Base-by-base conservation (phyloP, 2,888 invertebrate species). In the Netelia inedita region DNA sequence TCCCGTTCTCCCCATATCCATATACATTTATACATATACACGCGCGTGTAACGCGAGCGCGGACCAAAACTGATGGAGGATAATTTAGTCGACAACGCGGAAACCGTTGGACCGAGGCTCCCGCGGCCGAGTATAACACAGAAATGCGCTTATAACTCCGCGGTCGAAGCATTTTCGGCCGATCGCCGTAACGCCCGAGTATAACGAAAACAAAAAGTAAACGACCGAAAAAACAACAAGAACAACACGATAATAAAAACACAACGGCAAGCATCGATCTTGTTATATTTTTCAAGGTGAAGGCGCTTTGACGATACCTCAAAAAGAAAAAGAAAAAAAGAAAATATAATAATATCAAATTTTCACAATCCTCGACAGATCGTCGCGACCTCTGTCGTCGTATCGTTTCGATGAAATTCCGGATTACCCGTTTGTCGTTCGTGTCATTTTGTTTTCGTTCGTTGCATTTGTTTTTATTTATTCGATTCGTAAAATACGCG, bases 21-120 rank as follows among this genome's bases (percentile, higher is more conserved):
- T 41, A 21, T 71, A 57, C 19, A n/a, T 35, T n/a, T 55, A 16
- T 55, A 16, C 35, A 3, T 8, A n/a, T 55, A 41, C 35, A 35
- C 35, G 35, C 35, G 35, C 8, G 35, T 35, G 57, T 87, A 88
- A 88, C 89, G 41, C 59, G 87, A 88, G 89, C 88, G 88, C 87
- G 87, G 89, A 91, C 89, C 35, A 63, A 68, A 91, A 90, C 91
- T 91, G 91, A 92, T 90, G 92, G 89, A 90, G 92, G 92, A 90
- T 92, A 92, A 92, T 92, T 92, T 91, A 90, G 87, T 89, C 87
- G 88, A 85, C 85, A 85, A 68, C 59, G 85, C 87, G 87, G 84
- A 88, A 88, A 87, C 85, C 86, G 85, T 79, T 84, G 85, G 63
- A 79, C 79, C 85, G 85, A 83, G 80, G 88, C 87, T 89, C 86